Evolutionary conservation across 23 tunicate genomes (phyloP), one percentile per base, ranked within the genome.

Genomic region (Styela clava): DNA sequence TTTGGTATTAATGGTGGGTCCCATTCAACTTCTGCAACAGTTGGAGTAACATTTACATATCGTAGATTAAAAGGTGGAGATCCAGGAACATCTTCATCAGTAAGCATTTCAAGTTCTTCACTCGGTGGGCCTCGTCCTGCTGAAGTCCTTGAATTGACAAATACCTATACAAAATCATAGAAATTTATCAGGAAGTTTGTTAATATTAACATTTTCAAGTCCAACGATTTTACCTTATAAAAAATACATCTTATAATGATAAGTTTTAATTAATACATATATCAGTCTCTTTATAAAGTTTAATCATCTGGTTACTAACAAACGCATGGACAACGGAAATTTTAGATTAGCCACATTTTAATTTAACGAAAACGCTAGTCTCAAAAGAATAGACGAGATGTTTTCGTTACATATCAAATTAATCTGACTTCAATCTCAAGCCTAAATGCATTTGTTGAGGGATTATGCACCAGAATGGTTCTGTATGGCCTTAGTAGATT

Each of bases 51-150:
- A 76, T 87, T 87, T 34, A 32, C 27, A 67, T 87, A 87, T 2
- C 22, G 30, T 12, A 82, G 74, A 52, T 87, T 77, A 29, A 56
- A 19, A 0, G 91, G 86, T 22, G 86, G 83, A 37, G 80, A 31
- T 26, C 68, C 91, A 30, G 91, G 91, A 16, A 56, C 70, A 62
- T 87, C 91, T 32, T 87, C 91, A 68, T 87, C 91, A 19, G 91
- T 87, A 33, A 74, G 81, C 33, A 87, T 82, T 19, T 1, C 3
- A 12, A 87, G 22, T 24, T 74, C 35, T 0, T 34, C 24, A 20
- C 82, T 64, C 19, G 91, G 82, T 20, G 74, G 81, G 29, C 91
- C 91, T 76, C 74, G 83, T 24, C 91, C 91, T 9, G 68, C 79
- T 24, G 61, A 18, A 9, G 91, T 87, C 52, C 65, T 52, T n/a